Percentiles rank a stretch among this genome's conserved stretches.
Conservation (phyloP, 2,113 vertebrate genomes). For the Pelecanus crispus region DNA sequence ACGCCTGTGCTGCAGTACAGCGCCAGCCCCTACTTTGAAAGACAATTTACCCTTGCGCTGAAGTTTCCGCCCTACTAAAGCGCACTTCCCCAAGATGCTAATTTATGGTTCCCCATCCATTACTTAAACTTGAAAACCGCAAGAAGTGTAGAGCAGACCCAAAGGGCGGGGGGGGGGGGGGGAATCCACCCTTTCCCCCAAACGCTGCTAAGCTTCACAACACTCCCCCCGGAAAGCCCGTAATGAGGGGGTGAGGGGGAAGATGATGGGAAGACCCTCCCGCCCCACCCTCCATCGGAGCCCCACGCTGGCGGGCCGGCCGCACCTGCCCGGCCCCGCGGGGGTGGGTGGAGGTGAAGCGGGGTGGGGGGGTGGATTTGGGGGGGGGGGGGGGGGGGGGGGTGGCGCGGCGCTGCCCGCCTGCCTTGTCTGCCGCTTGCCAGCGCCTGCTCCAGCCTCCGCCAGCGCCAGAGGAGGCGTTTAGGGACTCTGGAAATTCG, state of each 20-base stretch:
- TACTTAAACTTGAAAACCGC: neutral
- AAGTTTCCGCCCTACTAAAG: constrained; percentile 4
- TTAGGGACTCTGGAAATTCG: neutral
- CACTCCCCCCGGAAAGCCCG: neutral
- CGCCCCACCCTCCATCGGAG: neutral
- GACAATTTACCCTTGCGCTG: neutral
- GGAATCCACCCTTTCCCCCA: neutral
- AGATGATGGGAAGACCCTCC: neutral
- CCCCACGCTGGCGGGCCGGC: neutral
- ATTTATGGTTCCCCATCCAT: neutral
- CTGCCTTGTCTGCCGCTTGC: neutral
- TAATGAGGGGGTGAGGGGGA: rapidly evolving
- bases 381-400: too few species aligned
- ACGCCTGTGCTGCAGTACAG: neutral
- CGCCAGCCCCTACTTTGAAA: neutral
- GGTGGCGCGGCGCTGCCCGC: neutral
- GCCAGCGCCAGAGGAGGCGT: neutral
- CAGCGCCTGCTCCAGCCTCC: neutral
- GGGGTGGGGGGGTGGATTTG: neutral
- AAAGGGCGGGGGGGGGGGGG: neutral
- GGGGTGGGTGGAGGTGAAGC: neutral
- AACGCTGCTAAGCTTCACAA: neutral
- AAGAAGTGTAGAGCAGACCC: neutral
- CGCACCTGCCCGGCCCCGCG: neutral
- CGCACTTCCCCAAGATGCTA: neutral